Evolutionary conservation across 1,140 invertebrate species (phyloP).

Genomic region (Lysiphlebus fabarum): DNA sequence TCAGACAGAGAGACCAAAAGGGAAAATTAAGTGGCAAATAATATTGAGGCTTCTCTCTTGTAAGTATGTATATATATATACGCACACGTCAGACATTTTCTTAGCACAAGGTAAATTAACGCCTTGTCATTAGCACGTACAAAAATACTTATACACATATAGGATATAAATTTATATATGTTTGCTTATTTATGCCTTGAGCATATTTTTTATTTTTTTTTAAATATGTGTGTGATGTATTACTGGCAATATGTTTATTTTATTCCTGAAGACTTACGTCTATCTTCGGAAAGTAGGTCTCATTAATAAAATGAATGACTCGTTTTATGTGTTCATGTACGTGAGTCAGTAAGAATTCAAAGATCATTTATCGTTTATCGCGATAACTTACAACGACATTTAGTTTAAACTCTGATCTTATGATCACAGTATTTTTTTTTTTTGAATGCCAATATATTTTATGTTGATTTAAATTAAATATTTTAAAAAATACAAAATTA

Average conservation of each 20-base stretch:
- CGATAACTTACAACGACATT: constrained; percentile 6
- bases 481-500: background rate
- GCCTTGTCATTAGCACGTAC: constrained; percentile 42
- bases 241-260: background rate
- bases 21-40: too few species aligned
- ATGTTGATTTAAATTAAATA: background rate
- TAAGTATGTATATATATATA: too few species aligned
- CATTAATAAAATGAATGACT: constrained; percentile 25
- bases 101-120: constrained; percentile 39
- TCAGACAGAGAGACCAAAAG: constrained; percentile 21
- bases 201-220: constrained; percentile 11
- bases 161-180: background rate
- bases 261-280: constrained; percentile 12
- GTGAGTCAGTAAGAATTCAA: background rate
- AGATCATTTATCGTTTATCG: constrained; percentile 24
- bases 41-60: too few species aligned
- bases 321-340: constrained; percentile 3
- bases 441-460: constrained; percentile 4
- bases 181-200: background rate
- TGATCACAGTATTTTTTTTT: too few species aligned
- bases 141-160: constrained; percentile 3
- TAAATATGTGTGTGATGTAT: constrained; percentile 1
- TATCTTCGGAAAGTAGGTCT: constrained; percentile 28
- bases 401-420: too few species aligned
- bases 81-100: constrained; percentile 10